Evolutionary conservation across 2,888 invertebrate genomes (phyloP).

Genomic region (Rhogogaster chlorosoma): DNA sequence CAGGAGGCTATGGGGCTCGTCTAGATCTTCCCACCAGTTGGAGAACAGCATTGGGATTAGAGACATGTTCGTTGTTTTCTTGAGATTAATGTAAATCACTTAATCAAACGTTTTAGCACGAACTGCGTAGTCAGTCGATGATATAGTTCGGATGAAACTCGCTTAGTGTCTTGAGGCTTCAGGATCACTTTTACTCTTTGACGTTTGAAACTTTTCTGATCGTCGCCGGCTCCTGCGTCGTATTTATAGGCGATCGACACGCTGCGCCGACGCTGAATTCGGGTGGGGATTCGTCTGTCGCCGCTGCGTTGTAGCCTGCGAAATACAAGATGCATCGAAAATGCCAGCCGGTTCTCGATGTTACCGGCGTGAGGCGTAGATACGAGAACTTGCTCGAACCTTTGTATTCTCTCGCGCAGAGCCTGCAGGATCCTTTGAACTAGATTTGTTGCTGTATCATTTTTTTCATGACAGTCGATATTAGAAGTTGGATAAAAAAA

Average conservation of each 20-base stretch:
- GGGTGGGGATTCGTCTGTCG: not conserved
- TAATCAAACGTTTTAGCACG: not conserved
- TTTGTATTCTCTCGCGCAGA: not conserved
- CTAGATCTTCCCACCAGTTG: conserved; percentile 92
- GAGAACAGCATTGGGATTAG: conserved; percentile 89
- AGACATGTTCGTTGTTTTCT: conserved; percentile 82
- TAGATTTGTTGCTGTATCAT: not conserved
- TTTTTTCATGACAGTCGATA: not conserved
- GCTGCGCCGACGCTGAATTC: conserved; percentile 1
- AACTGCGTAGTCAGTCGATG: not conserved
- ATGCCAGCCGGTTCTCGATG: not conserved
- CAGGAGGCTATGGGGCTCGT: conserved; percentile 85
- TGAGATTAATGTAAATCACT: not conserved
- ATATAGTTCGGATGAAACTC: not conserved
- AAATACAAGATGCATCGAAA: not conserved
- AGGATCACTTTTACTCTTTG: not conserved
- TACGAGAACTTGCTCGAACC: not conserved
- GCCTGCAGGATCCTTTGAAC: not conserved
- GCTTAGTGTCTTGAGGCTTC: not conserved
- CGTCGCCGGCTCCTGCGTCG: not conserved
- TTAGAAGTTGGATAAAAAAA: not conserved
- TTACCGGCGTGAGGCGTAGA: not conserved
- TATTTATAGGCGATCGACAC: conserved; percentile 12
- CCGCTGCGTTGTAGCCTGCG: not conserved
- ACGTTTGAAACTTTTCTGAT: conserved; percentile 11